A percentile compares a stretch with the other conserved stretches of the same genome.
Evolutionary conservation across 37 sponge, comb jelly and placozoan genomes (phyloP).

Genomic region (Haliclona indistincta): DNA sequence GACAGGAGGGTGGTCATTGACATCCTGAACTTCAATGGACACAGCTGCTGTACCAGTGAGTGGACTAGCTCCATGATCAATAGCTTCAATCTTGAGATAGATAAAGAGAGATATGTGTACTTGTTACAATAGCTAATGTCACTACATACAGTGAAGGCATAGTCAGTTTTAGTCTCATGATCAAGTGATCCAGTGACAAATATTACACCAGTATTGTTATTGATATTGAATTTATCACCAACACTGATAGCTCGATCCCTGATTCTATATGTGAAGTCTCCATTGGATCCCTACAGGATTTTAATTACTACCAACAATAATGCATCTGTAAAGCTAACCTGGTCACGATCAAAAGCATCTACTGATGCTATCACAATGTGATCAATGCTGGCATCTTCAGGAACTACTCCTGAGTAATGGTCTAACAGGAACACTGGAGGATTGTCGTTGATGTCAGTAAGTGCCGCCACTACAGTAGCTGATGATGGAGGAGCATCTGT

Average conservation of each 20-base stretch:
- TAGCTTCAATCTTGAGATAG: constrained; percentile 5
- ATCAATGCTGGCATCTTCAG: constrained; percentile 10
- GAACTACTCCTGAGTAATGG: constrained; percentile 2
- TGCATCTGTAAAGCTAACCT: constrained; percentile 13
- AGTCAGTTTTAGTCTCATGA: not conserved
- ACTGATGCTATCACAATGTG: constrained; percentile 18
- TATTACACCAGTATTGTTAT: not conserved
- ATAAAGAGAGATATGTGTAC: not conserved
- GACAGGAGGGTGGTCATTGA: constrained; percentile 39
- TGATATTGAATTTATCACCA: not conserved
- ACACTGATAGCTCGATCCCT: not conserved
- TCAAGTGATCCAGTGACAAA: not conserved
- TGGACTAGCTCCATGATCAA: not conserved
- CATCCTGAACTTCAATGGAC: constrained; percentile 25
- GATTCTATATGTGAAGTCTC: constrained; percentile 2
- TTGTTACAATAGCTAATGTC: not conserved
- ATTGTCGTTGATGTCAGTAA: constrained; percentile 43
- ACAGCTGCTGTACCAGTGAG: constrained; percentile 16
- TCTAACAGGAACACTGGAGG: constrained; percentile 17
- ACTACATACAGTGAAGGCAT: not conserved
- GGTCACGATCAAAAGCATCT: constrained; percentile 30
- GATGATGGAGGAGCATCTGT: not conserved
- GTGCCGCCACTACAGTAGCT: constrained; percentile 15
- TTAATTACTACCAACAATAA: not conserved
- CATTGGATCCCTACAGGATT: constrained; percentile 27